phyloP scores from a whole-genome alignment of 1,140 invertebrate species.

The Oncopeltus fasciatus region DNA sequence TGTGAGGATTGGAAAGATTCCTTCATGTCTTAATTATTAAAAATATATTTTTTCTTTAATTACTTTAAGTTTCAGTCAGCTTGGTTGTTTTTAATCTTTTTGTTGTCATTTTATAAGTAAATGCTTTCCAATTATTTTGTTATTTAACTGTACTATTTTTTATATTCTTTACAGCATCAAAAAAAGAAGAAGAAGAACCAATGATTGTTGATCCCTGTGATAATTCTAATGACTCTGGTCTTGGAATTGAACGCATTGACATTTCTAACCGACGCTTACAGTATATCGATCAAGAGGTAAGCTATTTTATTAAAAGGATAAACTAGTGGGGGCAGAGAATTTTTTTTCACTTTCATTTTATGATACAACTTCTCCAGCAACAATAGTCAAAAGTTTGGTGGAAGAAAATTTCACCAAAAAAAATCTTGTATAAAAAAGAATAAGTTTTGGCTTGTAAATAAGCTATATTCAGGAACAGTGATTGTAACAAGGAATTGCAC shows the following conservation, averaged over 20 bases:
- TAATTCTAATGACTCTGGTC: slow-evolving; percentile 70
- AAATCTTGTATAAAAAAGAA: too few species aligned
- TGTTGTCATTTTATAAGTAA: background rate
- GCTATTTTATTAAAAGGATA: too few species aligned
- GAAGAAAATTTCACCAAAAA: too few species aligned
- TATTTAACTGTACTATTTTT: background rate
- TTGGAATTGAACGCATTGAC: slow-evolving; percentile 51
- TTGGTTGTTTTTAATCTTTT: background rate
- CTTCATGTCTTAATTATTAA: too few species aligned
- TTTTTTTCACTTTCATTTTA: too few species aligned
- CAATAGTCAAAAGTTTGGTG: too few species aligned
- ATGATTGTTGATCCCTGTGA: slow-evolving; percentile 38
- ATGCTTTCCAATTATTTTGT: background rate
- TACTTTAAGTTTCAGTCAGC: background rate
- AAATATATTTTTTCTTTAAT: background rate
- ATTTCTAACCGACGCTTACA: slow-evolving; percentile 5
- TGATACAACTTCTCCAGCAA: too few species aligned
- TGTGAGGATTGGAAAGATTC: too few species aligned
- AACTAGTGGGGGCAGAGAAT: too few species aligned
- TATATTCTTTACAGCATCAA: background rate
- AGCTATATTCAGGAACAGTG: too few species aligned
- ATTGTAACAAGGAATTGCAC: too few species aligned
- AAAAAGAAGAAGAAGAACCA: slow-evolving; percentile 10
- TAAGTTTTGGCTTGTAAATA: too few species aligned
- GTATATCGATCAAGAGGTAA: background rate